Evolutionary conservation across 2,888 invertebrate genomes (phyloP).

Genomic region (Terebella lapidaria): DNA sequence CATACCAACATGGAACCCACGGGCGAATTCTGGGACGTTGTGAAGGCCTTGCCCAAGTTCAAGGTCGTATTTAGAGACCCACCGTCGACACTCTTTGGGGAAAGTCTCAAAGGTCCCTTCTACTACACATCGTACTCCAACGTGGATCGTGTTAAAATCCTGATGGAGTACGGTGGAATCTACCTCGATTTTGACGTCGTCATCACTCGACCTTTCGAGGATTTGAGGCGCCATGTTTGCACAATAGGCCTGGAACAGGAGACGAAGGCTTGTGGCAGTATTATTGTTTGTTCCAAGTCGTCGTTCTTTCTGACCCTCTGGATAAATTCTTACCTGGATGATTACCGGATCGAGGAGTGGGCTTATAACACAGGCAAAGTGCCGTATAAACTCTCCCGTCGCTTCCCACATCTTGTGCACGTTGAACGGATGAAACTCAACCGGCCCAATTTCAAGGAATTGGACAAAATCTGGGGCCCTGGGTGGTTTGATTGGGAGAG

Average conservation of each 20-base stretch:
- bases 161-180: slow-evolving; percentile 29
- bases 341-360: slow-evolving; percentile 29
- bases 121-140: slow-evolving; percentile 31
- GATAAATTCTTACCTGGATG: slow-evolving; percentile 30
- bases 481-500: slow-evolving; percentile 25
- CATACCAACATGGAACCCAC: slow-evolving; percentile 28
- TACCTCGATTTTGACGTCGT: slow-evolving; percentile 30
- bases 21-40: slow-evolving; percentile 26
- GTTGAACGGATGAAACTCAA: slow-evolving; percentile 23
- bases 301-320: slow-evolving; percentile 27
- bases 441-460: slow-evolving; percentile 27
- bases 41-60: slow-evolving; percentile 20
- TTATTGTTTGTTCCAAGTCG: slow-evolving; percentile 25
- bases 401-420: slow-evolving; percentile 28
- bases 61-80: slow-evolving; percentile 22
- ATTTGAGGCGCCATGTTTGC: slow-evolving; percentile 23
- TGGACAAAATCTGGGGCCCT: slow-evolving; percentile 26
- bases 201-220: slow-evolving; percentile 25
- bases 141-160: slow-evolving; percentile 27
- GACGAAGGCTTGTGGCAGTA: slow-evolving; percentile 28
- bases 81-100: slow-evolving; percentile 25
- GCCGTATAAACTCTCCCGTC: slow-evolving; percentile 25
- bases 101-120: slow-evolving; percentile 21
- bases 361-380: slow-evolving; percentile 31
- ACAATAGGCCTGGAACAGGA: slow-evolving; percentile 22